phyloP scores from a whole-genome alignment of 2,888 invertebrate genomes.

The Pilophorus perplexus region DNA sequence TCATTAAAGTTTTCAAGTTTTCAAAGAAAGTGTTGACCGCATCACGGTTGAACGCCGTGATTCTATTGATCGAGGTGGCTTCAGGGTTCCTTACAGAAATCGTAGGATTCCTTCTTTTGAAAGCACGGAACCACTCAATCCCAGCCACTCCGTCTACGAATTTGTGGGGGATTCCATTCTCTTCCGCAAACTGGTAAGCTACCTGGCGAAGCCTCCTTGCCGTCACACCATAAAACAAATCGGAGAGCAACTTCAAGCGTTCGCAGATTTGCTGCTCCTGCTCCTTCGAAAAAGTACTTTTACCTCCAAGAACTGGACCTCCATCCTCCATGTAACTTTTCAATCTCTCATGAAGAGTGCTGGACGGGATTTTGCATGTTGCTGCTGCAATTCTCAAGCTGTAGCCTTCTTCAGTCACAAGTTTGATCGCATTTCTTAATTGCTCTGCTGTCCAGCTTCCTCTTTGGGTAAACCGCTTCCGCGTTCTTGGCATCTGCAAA shows the following conservation, averaged over 20 bases:
- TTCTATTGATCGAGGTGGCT: constrained; percentile 50
- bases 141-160: constrained; percentile 43
- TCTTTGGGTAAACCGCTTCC: background rate
- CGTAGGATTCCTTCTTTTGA: constrained; percentile 47
- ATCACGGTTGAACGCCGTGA: constrained; percentile 49
- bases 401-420: background rate
- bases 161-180: constrained; percentile 45
- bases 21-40: constrained; percentile 49
- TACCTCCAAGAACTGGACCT: background rate
- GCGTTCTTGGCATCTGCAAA: constrained; percentile 5
- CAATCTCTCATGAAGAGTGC: background rate
- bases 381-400: background rate
- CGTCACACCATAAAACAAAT: constrained; percentile 41
- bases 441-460: background rate
- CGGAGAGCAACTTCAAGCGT: constrained; percentile 32
- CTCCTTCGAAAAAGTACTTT: constrained; percentile 5
- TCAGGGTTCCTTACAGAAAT: constrained; percentile 50
- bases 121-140: constrained; percentile 47
- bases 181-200: constrained; percentile 32
- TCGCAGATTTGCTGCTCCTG: constrained; percentile 40
- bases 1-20: constrained; percentile 47
- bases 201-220: constrained; percentile 31
- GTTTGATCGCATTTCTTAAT: background rate
- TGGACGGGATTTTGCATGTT: constrained; percentile 12
- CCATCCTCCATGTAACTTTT: background rate